A percentile compares a stretch with the other conserved stretches of the same genome.
These are phyloP conservation scores for Pseudomugil gertrudae DNA, from an alignment of 2,797 vertebrate genomes.

Conservation along the genomic window DNA sequence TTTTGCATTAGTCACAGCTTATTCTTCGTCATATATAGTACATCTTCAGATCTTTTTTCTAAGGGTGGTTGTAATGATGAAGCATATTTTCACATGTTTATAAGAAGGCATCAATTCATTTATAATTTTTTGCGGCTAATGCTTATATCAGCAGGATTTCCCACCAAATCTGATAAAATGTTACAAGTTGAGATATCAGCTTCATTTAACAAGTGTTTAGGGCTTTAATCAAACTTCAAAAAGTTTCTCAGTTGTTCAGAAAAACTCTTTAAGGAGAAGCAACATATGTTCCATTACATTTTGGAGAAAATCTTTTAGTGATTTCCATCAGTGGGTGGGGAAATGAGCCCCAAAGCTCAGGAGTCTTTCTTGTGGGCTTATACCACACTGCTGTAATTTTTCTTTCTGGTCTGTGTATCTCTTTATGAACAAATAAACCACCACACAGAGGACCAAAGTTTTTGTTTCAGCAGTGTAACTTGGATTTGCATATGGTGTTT, in stretches of 20 bases:
- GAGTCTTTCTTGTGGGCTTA: constrained; percentile 27
- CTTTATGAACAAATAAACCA: constrained; percentile 49
- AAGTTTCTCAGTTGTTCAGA: neutral
- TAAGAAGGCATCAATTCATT: no score
- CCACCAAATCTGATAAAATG: neutral
- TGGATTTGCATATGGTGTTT: constrained; percentile 21
- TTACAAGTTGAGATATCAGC: neutral
- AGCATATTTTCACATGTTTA: neutral
- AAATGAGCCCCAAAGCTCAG: constrained; percentile 22
- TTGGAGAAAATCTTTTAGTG: constrained; percentile 20
- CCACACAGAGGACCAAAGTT: constrained; percentile 26
- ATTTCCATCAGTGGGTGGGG: constrained; percentile 41
- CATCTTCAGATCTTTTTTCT: constrained; percentile 1
- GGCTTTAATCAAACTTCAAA: neutral
- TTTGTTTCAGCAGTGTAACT: constrained; percentile 27
- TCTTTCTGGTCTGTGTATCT: constrained; percentile 25
- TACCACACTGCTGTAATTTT: constrained; percentile 22
- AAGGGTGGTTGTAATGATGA: neutral
- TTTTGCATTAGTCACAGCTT: constrained; percentile 15
- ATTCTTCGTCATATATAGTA: neutral
- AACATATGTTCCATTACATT: constrained; percentile 29
- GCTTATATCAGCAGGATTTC: constrained; percentile 1
- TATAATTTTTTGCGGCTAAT: neutral
- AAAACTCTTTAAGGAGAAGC: neutral
- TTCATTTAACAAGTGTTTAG: constrained; percentile 6